Conservation (phyloP, 2,113 vertebrate species). For the Regulus satrapa region DNA sequence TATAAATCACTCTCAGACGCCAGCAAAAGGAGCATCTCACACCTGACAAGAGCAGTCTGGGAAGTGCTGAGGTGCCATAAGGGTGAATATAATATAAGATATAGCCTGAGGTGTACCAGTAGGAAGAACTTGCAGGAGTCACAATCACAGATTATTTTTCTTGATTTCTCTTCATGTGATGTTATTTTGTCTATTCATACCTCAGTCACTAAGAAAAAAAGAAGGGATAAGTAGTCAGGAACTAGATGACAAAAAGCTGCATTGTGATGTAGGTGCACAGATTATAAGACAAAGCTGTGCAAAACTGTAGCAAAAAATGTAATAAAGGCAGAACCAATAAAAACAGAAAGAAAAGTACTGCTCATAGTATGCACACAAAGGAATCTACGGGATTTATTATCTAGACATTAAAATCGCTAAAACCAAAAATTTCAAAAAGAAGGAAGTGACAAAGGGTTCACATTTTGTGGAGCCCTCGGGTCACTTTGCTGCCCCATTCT, state of each 20-base stretch:
- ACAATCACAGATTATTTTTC: not conserved
- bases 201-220: not conserved
- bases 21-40: not conserved
- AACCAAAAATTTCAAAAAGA: not conserved
- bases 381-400: not conserved
- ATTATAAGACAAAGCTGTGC: not conserved
- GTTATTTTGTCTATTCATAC: not conserved
- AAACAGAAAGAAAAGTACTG: not conserved
- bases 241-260: not conserved
- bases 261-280: fast-evolving
- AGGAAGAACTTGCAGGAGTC: not conserved
- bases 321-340: not conserved
- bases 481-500: not conserved
- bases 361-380: not conserved
- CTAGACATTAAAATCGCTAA: not conserved
- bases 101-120: not conserved
- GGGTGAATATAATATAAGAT: not conserved
- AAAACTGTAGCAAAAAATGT: not conserved
- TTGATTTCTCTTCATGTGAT: not conserved
- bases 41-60: not conserved
- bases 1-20: not conserved
- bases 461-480: not conserved
- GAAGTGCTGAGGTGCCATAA: not conserved
- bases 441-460: not conserved
- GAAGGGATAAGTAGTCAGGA: not conserved